These are phyloP conservation scores for Meandrina meandrites DNA, from an alignment of 92 coral and sea anemone genomes.

Conservation along the genomic window DNA sequence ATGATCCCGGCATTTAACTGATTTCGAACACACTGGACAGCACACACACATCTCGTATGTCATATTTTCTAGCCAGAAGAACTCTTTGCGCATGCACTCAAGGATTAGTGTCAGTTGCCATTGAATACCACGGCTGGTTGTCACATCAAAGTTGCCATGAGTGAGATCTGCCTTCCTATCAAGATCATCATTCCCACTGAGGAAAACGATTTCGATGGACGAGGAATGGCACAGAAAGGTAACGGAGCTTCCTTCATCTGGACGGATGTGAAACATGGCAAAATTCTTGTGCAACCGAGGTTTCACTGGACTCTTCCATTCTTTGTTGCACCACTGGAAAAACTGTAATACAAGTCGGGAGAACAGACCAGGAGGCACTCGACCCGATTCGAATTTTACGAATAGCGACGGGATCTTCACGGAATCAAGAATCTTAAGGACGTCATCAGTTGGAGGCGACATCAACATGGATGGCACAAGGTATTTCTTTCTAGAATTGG, in stretches of 20 bases:
- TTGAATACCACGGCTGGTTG: neutral
- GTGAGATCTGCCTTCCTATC: too few relatives aligned
- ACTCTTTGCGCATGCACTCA: slow-evolving; percentile 34
- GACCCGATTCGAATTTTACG: slow-evolving; percentile 34
- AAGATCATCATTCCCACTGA: neutral
- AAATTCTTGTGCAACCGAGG: slow-evolving; percentile 39
- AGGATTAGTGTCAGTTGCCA: neutral
- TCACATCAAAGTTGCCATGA: too few relatives aligned
- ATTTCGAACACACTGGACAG: neutral
- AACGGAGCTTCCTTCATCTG: neutral
- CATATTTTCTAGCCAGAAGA: slow-evolving; percentile 38
- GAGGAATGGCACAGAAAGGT: slow-evolving; percentile 17
- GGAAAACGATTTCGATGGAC: neutral
- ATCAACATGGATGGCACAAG: slow-evolving; percentile 58
- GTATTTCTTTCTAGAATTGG: slow-evolving; percentile 3
- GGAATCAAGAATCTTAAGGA: slow-evolving; percentile 9
- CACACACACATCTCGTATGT: slow-evolving; percentile 25
- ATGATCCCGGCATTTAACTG: slow-evolving; percentile 9
- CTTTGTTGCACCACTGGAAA: slow-evolving; percentile 28
- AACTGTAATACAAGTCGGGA: slow-evolving; percentile 37
- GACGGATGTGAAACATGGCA: slow-evolving; percentile 30
- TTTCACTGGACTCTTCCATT: slow-evolving; percentile 18
- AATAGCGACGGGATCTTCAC: slow-evolving; percentile 35
- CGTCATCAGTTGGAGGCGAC: slow-evolving; percentile 17
- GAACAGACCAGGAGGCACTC: slow-evolving; percentile 54